These are phyloP conservation scores for Prunella strophiata DNA, from an alignment of 2,797 vertebrate genomes.

Conservation along the genomic window DNA sequence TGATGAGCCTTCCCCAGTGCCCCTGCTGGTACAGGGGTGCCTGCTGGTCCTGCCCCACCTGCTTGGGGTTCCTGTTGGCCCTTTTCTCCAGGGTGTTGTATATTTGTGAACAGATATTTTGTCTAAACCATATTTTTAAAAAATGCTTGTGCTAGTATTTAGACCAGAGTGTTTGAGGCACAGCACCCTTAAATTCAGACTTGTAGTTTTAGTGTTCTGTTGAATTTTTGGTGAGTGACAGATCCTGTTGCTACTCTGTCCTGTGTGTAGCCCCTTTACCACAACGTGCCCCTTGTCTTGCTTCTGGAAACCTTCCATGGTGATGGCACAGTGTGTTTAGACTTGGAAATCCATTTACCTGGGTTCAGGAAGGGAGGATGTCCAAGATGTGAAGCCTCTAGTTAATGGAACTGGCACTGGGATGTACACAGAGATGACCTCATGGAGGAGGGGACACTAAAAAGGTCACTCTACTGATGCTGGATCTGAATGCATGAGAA, in stretches of 20 bases:
- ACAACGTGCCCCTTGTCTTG: background rate
- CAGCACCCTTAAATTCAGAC: background rate
- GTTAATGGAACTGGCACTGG: background rate
- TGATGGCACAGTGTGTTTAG: background rate
- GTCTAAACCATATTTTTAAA: background rate
- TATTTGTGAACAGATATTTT: background rate
- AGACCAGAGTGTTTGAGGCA: background rate
- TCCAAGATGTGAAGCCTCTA: background rate
- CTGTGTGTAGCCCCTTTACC: background rate
- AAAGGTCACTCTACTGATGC: background rate
- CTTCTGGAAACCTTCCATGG: background rate
- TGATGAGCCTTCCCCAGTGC: background rate
- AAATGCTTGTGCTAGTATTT: background rate
- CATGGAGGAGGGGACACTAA: background rate
- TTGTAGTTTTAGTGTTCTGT: background rate
- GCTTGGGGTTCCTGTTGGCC: background rate
- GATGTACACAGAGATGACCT: background rate
- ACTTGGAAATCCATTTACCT: background rate
- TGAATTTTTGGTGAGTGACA: background rate
- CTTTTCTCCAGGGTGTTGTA: background rate
- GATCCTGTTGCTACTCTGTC: background rate
- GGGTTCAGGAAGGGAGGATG: background rate
- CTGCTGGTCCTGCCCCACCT: background rate
- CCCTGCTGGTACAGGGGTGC: background rate
- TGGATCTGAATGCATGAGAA: background rate